A percentile compares a stretch with the other conserved stretches of the same genome.
Evolutionary conservation across 2,113 vertebrate species (phyloP).

Genomic region (Trichomycterus rosablanca): DNA sequence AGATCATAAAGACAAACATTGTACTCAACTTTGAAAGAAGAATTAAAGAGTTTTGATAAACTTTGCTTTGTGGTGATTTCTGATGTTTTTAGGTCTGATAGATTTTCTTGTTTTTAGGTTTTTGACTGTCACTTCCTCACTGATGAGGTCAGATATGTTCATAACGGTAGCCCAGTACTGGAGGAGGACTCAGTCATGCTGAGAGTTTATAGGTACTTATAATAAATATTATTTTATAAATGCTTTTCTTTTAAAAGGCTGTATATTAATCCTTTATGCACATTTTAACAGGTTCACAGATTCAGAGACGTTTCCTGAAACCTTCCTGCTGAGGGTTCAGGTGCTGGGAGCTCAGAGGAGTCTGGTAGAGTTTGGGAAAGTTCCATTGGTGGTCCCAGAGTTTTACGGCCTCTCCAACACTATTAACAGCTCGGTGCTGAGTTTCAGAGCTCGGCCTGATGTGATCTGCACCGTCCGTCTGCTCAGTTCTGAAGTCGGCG

Average conservation of each 20-base stretch:
- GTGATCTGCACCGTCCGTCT: constrained; percentile 56
- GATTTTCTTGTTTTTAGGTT: constrained; percentile 55
- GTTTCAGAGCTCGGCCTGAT: constrained; percentile 32
- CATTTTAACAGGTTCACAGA: constrained; percentile 70
- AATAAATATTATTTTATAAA: neutral
- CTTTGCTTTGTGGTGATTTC: no score
- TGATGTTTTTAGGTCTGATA: no score
- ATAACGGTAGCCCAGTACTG: constrained; percentile 62
- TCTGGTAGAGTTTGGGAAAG: constrained; percentile 54
- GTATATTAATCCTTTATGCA: constrained; percentile 2
- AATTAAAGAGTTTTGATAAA: no score
- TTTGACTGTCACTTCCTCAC: constrained; percentile 68
- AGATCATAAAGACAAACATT: no score
- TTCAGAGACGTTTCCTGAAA: constrained; percentile 63
- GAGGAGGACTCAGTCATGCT: constrained; percentile 60
- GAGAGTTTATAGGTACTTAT: constrained; percentile 60
- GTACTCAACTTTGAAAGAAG: no score
- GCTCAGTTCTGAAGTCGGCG: constrained; percentile 46
- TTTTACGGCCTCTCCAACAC: constrained; percentile 66
- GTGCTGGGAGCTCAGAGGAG: constrained; percentile 51
- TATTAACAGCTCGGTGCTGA: constrained; percentile 59
- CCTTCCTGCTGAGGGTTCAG: constrained; percentile 53
- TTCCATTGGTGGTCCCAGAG: constrained; percentile 62
- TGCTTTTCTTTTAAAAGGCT: neutral
- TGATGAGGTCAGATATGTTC: constrained; percentile 58